Evolutionary conservation across 2,888 invertebrate species (phyloP), one percentile per base, ranked within the genome.

Genomic region (Eilema caniola): DNA sequence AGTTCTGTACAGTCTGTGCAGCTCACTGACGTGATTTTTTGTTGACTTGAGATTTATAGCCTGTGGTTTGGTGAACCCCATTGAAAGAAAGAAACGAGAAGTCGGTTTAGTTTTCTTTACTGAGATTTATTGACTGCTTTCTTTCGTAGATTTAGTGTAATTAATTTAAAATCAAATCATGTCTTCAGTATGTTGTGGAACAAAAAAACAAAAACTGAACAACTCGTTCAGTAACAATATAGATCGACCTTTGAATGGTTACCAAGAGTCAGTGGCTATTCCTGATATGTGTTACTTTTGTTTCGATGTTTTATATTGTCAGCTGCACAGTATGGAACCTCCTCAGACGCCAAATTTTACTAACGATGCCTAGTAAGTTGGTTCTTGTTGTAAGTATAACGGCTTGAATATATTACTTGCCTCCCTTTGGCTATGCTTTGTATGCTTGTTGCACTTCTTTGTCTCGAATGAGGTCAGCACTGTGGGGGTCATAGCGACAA

Each of bases 271-370:
- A 83, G 97, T 99, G 83, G 98, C 98, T 83, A 97, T 97, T 92
- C 97, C 98, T 78, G 99, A 99, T 93, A 99, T 99, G 99, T 99
- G 99, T 92, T 98, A 98, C 96, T 99, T 98, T 96, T 99, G 99
- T 96, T 99, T 99, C 96, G 99, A 99, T 96, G 99, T 99, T 85
- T 97, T 99, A 82, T 98, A 99, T 95, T 97, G 97, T 94, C 98
- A 99, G 95, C 96, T 99, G 88, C 98, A 99, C 95, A 98, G 98
- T 92, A 96, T 98, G 92, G 98, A 99, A 84, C 97, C 98, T 83
- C 99, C 99, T 82, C 98, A 97, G 92, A 96, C 97, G 84, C 99
- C 99, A 87, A 96, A 97, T 93, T 99, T 99, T 94, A 98, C 98
- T 89, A 99, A 99, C 92, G 99, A 99, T 90, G 97, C 98, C 91